Conservation (phyloP, 53 echinoderm and acorn worm genomes). For the Paelopatides confundens region DNA sequence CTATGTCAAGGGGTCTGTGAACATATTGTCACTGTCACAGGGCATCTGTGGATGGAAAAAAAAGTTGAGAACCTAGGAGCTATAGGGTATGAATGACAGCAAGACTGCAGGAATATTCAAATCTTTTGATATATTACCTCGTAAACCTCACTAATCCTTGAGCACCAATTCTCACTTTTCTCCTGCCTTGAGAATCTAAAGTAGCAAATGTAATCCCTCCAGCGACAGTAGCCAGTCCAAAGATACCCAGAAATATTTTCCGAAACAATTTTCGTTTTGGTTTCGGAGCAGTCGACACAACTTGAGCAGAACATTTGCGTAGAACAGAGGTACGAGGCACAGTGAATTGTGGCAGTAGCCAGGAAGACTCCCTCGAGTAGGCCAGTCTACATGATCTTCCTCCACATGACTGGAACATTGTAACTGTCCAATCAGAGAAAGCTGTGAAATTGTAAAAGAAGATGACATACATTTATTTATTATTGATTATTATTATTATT, state of each 20-base stretch:
- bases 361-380: neutral
- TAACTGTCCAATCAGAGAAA: neutral
- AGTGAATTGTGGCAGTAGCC: neutral
- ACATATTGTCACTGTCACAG: too few relatives aligned
- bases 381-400: neutral
- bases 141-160: slow-evolving; percentile 86
- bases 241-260: slow-evolving; percentile 51
- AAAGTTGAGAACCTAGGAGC: too few relatives aligned
- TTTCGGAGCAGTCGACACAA: neutral
- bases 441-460: neutral
- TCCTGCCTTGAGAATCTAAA: slow-evolving; percentile 66
- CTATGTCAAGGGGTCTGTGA: too few relatives aligned
- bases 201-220: slow-evolving; percentile 58
- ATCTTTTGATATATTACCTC: slow-evolving; percentile 83
- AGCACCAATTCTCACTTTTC: slow-evolving; percentile 69
- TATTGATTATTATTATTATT: too few relatives aligned
- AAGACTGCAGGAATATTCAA: too few relatives aligned
- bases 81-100: too few relatives aligned
- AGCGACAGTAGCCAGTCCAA: slow-evolving; percentile 38
- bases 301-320: neutral
- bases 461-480: too few relatives aligned
- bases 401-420: neutral
- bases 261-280: slow-evolving; percentile 61
- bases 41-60: too few relatives aligned
- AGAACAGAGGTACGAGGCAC: neutral